Base-by-base conservation (phyloP, 2,113 vertebrate genomes). In the Odocoileus hemionus region DNA sequence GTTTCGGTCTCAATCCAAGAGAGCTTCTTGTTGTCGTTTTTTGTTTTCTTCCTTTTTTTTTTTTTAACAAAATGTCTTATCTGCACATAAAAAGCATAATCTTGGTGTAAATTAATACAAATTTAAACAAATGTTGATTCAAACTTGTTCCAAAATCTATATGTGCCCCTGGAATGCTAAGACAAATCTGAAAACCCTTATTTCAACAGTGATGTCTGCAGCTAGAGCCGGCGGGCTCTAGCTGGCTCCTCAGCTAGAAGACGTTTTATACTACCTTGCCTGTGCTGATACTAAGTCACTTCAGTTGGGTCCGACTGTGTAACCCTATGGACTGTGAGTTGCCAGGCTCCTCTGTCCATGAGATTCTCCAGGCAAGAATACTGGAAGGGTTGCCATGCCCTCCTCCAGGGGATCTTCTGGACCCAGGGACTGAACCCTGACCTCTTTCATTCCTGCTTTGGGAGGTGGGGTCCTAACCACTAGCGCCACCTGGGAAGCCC, bases 51-150 rank as follows among this genome's bases (percentile, higher is more conserved):
- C 23, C 23, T 50, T 23, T 2, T 79, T 58, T 64, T 55, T 74
- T 58, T 64, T 85, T 36, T 15, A 50, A 28, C 17, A 91, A 88
- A 94, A 55, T 86, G 28, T 30, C 89, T 61, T 89, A 86, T 89
- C 39, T 89, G 47, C 97, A 89, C 6, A 96, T 64, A 58, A 92
- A 95, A 93, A 33, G 30, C 30, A 79, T 70, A 70, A 58, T 84
- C 17, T 76, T 91, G 55, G 12, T 39, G 30, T 82, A 60, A 11
- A 60, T 43, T 45, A 79, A 83, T 70, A 70, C n/a, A 95, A 91
- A 93, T 70, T 80, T 76, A 88, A 96, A n/a, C 79, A 95, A 67
- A 33, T 87, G 19, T 97, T 61, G 28, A 67, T 50, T 88, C 58
- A 89, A n/a, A 78, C 16, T 54, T 67, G 47, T 91, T 50, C 28